Base-by-base conservation (phyloP, 30 jellyfish, hydroid and myxozoan species). In the Nemopilema nomurai region DNA sequence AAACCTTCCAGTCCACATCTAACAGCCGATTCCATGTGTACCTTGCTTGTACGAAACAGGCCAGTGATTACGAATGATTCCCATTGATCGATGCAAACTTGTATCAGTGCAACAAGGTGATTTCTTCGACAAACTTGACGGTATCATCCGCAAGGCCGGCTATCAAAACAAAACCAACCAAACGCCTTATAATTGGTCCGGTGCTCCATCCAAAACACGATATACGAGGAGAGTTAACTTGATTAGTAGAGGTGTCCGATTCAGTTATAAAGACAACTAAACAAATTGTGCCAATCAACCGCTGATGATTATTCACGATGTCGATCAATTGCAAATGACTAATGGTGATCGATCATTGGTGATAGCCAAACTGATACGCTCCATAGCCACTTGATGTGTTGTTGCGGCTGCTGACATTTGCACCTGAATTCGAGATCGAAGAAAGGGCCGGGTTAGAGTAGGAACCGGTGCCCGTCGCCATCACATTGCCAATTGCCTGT, bases 401-500 rank as follows among this genome's bases (percentile, higher is more conserved):
- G 63, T 69, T 70, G n/a, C 85, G 91, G 32, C 79, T 62, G 30
- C 51, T 69, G 41, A 23, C 50, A 21, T 24, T 70, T 6, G 52
- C 70, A 20, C 52, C 79, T 49, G 70, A 82, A 63, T 41, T 71
- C 8, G 76, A 20, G 1, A 71, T 63, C 51, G 91, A 28, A 16
- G 73, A 72, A 21, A 24, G 22, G 16, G 91, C 62, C 71, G 57
- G 82, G 21, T 65, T 80, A 31, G 96, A 27, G 41, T 69, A 87
- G 16, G 86, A 79, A n/a, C 91, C 97, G 17, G 97, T 74, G 24
- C 96, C 96, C 1, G 99, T 84, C 49, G 99, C 96, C 99, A 94
- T 94, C 79, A 94, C 99, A 64, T 78, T 78, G 26, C 99, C 99
- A 77, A 85, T 62, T 0, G 99, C 97, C 57, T 94, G 99, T 0